Percentiles rank a stretch among this genome's conserved stretches.
Conservation (phyloP, 2,113 vertebrate genomes). For the Melanerpes aurifrons region DNA sequence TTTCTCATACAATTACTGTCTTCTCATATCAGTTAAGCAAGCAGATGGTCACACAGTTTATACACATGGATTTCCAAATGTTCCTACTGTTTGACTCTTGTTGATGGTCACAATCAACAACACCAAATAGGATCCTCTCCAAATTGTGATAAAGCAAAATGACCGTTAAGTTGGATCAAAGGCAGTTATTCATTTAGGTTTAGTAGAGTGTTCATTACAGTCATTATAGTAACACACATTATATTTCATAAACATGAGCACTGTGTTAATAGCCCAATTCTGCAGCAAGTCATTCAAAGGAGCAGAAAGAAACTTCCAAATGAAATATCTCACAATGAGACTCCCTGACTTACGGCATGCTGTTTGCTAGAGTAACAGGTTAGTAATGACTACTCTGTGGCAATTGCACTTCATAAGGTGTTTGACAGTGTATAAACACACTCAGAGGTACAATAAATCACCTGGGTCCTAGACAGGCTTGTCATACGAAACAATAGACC, state of each 20-base stretch:
- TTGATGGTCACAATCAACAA: slow-evolving; percentile 21
- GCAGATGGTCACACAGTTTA: slow-evolving; percentile 59
- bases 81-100: slow-evolving; percentile 29
- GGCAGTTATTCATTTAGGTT: slow-evolving; percentile 48
- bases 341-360: neutral
- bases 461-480: neutral
- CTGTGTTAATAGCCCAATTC: neutral
- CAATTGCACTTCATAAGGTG: neutral
- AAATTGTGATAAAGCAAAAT: slow-evolving; percentile 51
- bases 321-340: neutral
- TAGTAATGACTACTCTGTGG: neutral
- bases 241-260: neutral
- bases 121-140: slow-evolving; percentile 27
- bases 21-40: slow-evolving; percentile 44
- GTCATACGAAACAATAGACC: neutral
- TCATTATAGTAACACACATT: neutral
- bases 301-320: neutral
- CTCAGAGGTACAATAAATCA: neutral
- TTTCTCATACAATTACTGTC: slow-evolving; percentile 35
- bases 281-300: neutral
- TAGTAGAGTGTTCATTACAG: slow-evolving; percentile 32
- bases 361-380: neutral
- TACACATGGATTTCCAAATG: slow-evolving; percentile 53
- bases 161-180: slow-evolving; percentile 36
- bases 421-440: neutral